phyloP scores from a whole-genome alignment of 2,888 invertebrate species.

The Tiphia femorata region DNA sequence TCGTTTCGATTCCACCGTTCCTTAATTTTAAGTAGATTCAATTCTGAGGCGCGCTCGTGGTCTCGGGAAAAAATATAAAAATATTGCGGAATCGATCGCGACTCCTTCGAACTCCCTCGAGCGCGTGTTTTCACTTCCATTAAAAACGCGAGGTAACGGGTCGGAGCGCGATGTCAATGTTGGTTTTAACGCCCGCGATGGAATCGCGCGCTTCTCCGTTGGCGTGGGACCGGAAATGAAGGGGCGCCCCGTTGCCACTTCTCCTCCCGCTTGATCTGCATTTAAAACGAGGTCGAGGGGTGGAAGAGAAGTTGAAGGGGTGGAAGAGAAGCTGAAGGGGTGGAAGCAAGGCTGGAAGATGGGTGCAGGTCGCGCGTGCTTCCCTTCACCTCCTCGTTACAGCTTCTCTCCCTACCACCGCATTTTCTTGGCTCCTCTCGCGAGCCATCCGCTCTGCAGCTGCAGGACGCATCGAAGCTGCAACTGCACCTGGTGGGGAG shows the following conservation, averaged over 20 bases:
- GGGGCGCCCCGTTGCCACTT: conserved; percentile 18
- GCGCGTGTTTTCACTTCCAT: conserved; percentile 20
- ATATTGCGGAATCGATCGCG: conserved; percentile 13
- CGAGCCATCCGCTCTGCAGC: too few relatives aligned
- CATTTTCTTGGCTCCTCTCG: too few relatives aligned
- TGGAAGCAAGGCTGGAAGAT: too few relatives aligned
- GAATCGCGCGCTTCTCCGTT: conserved; percentile 25
- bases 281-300: conserved; percentile 37
- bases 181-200: conserved; percentile 23
- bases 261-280: conserved; percentile 28
- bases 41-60: neutral
- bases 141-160: conserved; percentile 25
- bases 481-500: too few relatives aligned
- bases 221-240: conserved; percentile 28
- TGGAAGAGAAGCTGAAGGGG: too few relatives aligned
- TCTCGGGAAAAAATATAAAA: neutral
- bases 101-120: conserved; percentile 10
- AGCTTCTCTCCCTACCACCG: too few relatives aligned
- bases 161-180: conserved; percentile 25
- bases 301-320: too few relatives aligned
- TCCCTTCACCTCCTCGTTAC: too few relatives aligned
- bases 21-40: too few relatives aligned
- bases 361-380: too few relatives aligned
- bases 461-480: too few relatives aligned
- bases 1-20: too few relatives aligned